Conservation (phyloP, 2,888 invertebrate species). For the Xanthia togata region DNA sequence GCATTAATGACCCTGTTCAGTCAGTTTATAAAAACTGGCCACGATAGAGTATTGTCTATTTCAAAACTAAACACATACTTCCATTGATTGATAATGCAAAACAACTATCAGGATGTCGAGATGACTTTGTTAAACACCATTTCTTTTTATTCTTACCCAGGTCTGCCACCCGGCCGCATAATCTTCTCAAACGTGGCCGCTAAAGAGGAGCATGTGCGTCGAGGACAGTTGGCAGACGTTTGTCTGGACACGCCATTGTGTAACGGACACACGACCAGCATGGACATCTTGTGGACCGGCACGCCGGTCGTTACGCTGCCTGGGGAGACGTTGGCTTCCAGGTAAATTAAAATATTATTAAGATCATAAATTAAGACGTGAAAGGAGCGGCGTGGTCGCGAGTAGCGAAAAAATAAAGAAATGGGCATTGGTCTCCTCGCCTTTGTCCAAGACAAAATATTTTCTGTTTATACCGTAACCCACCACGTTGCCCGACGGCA, state of each 20-base stretch:
- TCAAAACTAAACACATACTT: neutral
- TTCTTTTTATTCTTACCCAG: slow-evolving; percentile 70
- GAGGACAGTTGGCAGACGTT: slow-evolving; percentile 99
- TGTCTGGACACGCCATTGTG: slow-evolving; percentile 99
- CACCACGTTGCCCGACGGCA: no score
- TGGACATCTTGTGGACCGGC: slow-evolving; percentile 99
- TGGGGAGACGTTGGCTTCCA: slow-evolving; percentile 94
- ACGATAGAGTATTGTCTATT: neutral
- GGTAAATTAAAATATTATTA: slow-evolving; percentile 76
- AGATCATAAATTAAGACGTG: no score
- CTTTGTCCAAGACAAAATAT: neutral
- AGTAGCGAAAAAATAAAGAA: neutral
- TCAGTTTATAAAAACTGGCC: neutral
- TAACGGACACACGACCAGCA: slow-evolving; percentile 99
- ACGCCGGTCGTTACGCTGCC: slow-evolving; percentile 99
- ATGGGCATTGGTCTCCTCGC: neutral
- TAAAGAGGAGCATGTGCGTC: slow-evolving; percentile 99
- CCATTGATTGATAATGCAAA: neutral
- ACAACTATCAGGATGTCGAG: neutral
- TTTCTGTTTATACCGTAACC: neutral
- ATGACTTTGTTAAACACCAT: neutral
- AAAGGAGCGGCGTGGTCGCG: neutral
- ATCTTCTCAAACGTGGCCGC: slow-evolving; percentile 99
- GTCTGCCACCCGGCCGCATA: slow-evolving; percentile 94
- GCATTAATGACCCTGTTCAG: neutral